These are phyloP conservation scores for Melopsittacus undulatus DNA, from an alignment of 2,797 vertebrate species.

Conservation along the genomic window DNA sequence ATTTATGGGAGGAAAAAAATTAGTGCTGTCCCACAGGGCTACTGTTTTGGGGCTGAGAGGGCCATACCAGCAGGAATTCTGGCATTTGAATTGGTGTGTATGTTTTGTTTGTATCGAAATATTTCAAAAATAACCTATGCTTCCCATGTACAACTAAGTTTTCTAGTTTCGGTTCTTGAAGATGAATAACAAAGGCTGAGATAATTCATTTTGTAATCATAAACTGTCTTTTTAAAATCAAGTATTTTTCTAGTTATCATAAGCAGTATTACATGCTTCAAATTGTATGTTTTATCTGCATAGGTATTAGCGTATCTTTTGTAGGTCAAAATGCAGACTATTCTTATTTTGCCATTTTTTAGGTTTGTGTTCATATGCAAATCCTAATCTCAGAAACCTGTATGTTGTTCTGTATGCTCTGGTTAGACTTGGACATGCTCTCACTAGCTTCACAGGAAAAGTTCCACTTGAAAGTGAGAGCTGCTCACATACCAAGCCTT, in stretches of 20 bases:
- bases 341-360: background rate
- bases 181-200: background rate
- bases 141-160: background rate
- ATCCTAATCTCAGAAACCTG: background rate
- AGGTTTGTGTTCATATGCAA: background rate
- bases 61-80: background rate
- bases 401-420: background rate
- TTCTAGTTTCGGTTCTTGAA: background rate
- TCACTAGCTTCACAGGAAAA: background rate
- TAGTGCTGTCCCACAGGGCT: background rate
- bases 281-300: background rate
- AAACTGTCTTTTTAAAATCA: background rate
- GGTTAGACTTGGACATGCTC: background rate
- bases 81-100: background rate
- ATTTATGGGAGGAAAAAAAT: background rate
- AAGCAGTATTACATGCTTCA: background rate
- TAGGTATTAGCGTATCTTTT: background rate
- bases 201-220: background rate
- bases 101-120: background rate
- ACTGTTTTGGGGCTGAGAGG: background rate
- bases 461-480: background rate
- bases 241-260: background rate
- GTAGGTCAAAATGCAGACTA: background rate
- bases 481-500: background rate
- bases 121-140: background rate